phyloP scores from a whole-genome alignment of 2,888 invertebrate genomes.

The Drosophila infuscata region DNA sequence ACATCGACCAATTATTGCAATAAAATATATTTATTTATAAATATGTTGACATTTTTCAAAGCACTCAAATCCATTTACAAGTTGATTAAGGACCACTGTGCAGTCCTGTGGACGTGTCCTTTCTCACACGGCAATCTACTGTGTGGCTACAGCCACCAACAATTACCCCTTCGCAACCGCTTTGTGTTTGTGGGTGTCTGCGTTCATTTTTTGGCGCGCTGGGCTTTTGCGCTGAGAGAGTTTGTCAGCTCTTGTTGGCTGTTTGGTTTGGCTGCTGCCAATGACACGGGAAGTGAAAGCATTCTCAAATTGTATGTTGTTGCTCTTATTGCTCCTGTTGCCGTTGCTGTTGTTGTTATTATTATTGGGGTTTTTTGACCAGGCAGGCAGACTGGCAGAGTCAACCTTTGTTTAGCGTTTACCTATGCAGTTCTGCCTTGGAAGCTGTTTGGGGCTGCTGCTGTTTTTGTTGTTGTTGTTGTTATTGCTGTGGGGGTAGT shows the following conservation, averaged over 20 bases:
- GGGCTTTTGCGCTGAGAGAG: constrained; percentile 46
- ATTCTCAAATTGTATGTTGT: constrained; percentile 45
- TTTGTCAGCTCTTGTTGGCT: constrained; percentile 31
- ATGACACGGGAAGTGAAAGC: constrained; percentile 82
- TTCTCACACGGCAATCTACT: constrained; percentile 29
- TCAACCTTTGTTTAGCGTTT: constrained; percentile 68
- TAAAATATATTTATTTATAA: constrained; percentile 9
- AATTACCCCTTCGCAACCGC: background rate
- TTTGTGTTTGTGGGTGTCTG: constrained; percentile 33
- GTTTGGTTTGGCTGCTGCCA: constrained; percentile 58
- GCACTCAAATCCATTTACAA: background rate
- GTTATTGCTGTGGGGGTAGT: constrained; percentile 47
- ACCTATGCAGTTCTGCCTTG: constrained; percentile 41
- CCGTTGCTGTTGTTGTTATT: constrained; percentile 29
- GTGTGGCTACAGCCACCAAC: constrained; percentile 7
- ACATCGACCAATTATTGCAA: constrained; percentile 5
- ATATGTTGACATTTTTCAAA: background rate
- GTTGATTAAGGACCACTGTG: constrained; percentile 40
- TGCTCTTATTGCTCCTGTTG: constrained; percentile 22
- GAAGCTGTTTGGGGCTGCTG: constrained; percentile 22
- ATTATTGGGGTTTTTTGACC: constrained; percentile 67
- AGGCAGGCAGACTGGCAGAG: constrained; percentile 31
- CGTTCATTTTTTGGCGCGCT: constrained; percentile 61
- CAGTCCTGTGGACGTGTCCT: constrained; percentile 25
- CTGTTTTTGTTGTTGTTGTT: constrained; percentile 23